These are phyloP conservation scores for Linnaemya tessellans DNA, from an alignment of 2,888 invertebrate genomes.

Conservation along the genomic window DNA sequence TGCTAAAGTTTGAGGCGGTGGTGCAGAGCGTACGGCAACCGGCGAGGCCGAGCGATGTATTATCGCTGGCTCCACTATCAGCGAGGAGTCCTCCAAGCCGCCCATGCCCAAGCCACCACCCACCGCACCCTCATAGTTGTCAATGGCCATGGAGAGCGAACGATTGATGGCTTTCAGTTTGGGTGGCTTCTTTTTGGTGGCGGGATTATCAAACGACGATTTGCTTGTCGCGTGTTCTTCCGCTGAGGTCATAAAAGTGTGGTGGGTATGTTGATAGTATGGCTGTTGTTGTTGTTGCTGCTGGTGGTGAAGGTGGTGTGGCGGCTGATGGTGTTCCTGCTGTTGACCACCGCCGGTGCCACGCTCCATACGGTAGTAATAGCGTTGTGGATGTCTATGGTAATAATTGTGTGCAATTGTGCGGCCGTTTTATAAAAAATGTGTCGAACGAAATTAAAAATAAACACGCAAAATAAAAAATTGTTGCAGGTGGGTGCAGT, in stretches of 20 bases:
- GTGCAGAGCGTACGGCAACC: slow-evolving; percentile 80
- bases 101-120: slow-evolving; percentile 72
- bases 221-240: slow-evolving; percentile 76
- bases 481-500: slow-evolving; percentile 20
- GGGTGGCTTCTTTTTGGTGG: slow-evolving; percentile 83
- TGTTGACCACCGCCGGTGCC: slow-evolving; percentile 82
- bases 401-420: slow-evolving; percentile 83
- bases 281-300: slow-evolving; percentile 55
- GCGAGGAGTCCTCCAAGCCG: slow-evolving; percentile 77
- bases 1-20: slow-evolving; percentile 82
- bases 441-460: slow-evolving; percentile 61
- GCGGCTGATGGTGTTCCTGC: slow-evolving; percentile 74
- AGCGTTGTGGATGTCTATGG: slow-evolving; percentile 82
- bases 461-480: slow-evolving; percentile 43
- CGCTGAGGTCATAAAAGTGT: slow-evolving; percentile 76
- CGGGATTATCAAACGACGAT: slow-evolving; percentile 82
- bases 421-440: slow-evolving; percentile 75
- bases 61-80: slow-evolving; percentile 81
- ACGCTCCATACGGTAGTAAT: slow-evolving; percentile 83
- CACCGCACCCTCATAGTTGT: slow-evolving; percentile 78
- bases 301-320: slow-evolving; percentile 60
- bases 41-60: slow-evolving; percentile 82
- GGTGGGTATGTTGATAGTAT: slow-evolving; percentile 75
- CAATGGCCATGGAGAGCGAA: slow-evolving; percentile 83
- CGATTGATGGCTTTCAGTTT: slow-evolving; percentile 83